These are phyloP conservation scores for Mycteria americana DNA, from an alignment of 2,797 vertebrate species.

Conservation along the genomic window DNA sequence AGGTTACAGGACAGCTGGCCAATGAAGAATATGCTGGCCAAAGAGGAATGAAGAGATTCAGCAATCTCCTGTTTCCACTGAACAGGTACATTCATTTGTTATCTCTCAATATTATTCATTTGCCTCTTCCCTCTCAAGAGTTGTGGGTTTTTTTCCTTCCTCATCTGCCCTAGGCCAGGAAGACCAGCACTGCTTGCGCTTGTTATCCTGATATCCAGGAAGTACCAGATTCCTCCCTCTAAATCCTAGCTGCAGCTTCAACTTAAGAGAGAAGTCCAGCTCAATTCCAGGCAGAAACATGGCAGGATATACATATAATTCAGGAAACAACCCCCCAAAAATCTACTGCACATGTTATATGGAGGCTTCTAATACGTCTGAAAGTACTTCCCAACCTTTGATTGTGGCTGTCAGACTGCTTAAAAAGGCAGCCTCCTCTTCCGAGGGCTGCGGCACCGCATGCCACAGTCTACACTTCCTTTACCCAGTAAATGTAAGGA, in stretches of 20 bases:
- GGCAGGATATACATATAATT: not conserved
- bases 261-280: not conserved
- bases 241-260: not conserved
- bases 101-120: not conserved
- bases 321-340: not conserved
- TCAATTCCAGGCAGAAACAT: not conserved
- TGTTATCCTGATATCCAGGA: not conserved
- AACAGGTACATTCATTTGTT: not conserved
- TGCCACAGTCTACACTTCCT: not conserved
- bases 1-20: not conserved
- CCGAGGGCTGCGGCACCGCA: not conserved
- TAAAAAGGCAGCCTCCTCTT: not conserved
- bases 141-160: rapidly evolving
- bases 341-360: not conserved
- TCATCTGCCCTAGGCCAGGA: not conserved
- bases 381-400: not conserved
- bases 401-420: not conserved
- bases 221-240: not conserved
- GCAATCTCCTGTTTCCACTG: not conserved
- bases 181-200: not conserved
- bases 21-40: not conserved
- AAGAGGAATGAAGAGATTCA: not conserved
- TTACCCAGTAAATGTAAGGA: not conserved
- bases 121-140: not conserved
- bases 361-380: not conserved